Evolutionary conservation across 2,113 vertebrate genomes (phyloP).

Genomic region (Ahaetulla prasina): DNA sequence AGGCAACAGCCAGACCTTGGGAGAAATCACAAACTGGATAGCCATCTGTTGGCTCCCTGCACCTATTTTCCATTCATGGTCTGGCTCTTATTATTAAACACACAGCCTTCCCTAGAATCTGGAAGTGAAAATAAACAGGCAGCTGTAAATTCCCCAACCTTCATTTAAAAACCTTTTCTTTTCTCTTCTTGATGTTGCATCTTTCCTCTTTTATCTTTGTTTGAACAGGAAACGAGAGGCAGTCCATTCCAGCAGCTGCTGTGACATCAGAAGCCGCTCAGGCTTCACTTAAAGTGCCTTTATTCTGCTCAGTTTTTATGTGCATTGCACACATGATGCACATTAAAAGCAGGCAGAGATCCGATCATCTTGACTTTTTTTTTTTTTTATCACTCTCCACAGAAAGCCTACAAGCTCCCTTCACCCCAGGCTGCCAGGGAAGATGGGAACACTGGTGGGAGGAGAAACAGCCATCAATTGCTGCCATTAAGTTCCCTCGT

Average conservation of each 20-base stretch:
- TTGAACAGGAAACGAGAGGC: background rate
- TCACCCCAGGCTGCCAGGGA: background rate
- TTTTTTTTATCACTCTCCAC: background rate
- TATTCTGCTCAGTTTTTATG: background rate
- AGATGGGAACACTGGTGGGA: background rate
- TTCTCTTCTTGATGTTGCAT: background rate
- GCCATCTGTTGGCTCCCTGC: background rate
- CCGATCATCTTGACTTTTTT: background rate
- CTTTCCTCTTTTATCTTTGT: background rate
- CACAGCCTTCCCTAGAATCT: background rate
- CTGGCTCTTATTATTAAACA: background rate
- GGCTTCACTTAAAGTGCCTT: background rate
- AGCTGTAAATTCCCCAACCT: background rate
- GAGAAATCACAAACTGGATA: background rate
- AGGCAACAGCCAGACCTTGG: slow-evolving; percentile 1
- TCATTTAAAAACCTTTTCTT: background rate
- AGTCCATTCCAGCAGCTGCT: background rate
- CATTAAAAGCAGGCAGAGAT: background rate
- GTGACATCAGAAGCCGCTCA: background rate
- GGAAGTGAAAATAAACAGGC: background rate
- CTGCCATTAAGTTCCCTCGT: background rate
- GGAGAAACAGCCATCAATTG: background rate
- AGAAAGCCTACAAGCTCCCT: background rate
- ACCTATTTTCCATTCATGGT: background rate
- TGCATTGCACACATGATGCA: background rate